phyloP scores from a whole-genome alignment of 1,140 invertebrate genomes.

The Orius laevigatus region DNA sequence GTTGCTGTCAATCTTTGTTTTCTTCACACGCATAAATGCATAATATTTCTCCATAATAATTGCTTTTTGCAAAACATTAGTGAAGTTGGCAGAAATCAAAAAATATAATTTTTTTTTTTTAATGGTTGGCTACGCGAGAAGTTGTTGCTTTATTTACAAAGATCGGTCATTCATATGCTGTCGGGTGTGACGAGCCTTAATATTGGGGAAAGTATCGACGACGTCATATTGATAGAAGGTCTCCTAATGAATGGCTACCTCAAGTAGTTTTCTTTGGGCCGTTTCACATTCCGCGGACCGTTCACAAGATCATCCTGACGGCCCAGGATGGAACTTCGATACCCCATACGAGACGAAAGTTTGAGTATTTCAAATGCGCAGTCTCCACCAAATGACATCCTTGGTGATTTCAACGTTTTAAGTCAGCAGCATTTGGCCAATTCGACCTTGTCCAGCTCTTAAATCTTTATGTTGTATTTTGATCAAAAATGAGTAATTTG shows the following conservation, averaged over 20 bases:
- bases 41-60: too few relatives aligned
- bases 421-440: too few relatives aligned
- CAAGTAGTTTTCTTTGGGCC: constrained; percentile 7
- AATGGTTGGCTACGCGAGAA: constrained; percentile 20
- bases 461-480: too few relatives aligned
- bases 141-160: constrained; percentile 19
- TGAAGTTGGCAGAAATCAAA: too few relatives aligned
- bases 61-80: too few relatives aligned
- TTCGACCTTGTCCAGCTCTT: too few relatives aligned
- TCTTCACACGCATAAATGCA: too few relatives aligned
- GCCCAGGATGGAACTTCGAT: background rate
- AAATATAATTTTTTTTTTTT: too few relatives aligned
- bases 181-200: background rate
- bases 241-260: constrained; percentile 9
- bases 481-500: too few relatives aligned
- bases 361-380: background rate
- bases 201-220: constrained; percentile 11
- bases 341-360: background rate
- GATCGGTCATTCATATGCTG: constrained; percentile 16
- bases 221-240: constrained; percentile 16
- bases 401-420: too few relatives aligned
- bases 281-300: constrained; percentile 14
- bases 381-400: background rate
- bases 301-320: constrained; percentile 11
- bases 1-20: too few relatives aligned